phyloP scores from a whole-genome alignment of 2,888 invertebrate species.

The Sarcophaga rosellei region DNA sequence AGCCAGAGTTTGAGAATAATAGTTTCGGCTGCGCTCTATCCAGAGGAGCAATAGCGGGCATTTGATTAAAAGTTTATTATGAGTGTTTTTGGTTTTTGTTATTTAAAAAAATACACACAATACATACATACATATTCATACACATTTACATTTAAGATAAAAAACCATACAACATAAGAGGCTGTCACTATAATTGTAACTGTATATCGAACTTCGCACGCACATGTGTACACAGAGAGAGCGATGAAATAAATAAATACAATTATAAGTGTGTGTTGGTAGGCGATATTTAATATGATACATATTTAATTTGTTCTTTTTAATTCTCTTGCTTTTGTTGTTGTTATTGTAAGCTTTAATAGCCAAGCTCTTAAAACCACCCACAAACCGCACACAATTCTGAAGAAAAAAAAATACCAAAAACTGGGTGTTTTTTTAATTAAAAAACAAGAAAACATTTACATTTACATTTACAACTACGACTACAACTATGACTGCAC shows the following conservation, averaged over 20 bases:
- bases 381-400: no score
- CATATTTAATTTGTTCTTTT: constrained; percentile 35
- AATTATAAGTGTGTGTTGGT: constrained; percentile 11
- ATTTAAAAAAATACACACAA: not conserved
- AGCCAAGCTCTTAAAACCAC: no score
- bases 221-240: not conserved
- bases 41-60: no score
- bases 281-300: constrained; percentile 31
- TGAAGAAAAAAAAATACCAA: no score
- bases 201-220: not conserved
- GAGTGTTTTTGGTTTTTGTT: not conserved
- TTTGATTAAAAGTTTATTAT: not conserved
- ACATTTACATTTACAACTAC: no score
- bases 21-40: no score
- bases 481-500: no score
- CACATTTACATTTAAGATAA: not conserved
- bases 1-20: no score
- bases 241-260: not conserved
- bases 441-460: no score
- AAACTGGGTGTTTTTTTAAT: no score
- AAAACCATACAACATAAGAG: constrained; percentile 15
- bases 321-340: no score
- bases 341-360: no score
- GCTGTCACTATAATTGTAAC: constrained; percentile 49
- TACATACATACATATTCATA: not conserved